Base-by-base conservation (phyloP, 2,113 vertebrate species). In the Damaliscus lunatus region DNA sequence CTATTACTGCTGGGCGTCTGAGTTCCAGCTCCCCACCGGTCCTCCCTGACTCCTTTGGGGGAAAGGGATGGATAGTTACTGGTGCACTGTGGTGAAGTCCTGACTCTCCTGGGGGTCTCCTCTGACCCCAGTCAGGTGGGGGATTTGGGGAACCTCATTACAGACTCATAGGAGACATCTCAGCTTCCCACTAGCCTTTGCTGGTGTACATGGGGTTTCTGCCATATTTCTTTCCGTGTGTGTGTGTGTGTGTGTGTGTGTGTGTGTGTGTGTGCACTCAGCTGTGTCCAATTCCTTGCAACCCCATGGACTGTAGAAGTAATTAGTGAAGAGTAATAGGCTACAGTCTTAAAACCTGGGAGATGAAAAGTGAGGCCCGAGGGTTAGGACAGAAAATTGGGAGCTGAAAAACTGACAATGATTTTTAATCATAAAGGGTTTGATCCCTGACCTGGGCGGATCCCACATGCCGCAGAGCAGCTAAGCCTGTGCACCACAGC, bases 381-480 rank as follows among this genome's bases (percentile, higher is more conserved):
- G 17, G 89, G 74, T 93, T 89, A 23, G 62, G n/a, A 50, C 4
- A 46, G 50, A 27, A 59, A 59, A 80, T 5, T 13, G 43, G 59
- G 50, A 40, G 60, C 80, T 90, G 59, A 36, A 88, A 88, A 80
- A 74, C 14, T 67, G 27, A n/a, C 90, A 98, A 62, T 10, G 21
- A 13, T n/a, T 67, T 19, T 33, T 27, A 78, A 82, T 78, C 40
- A 48, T 62, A 84, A 80, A 96, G 43, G 36, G 23, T 77, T 7
- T 77, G 10, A 77, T 27, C 71, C 71, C 71, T 77, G 36, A 43
- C 71, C 71, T 74, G 71, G 71, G 71, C 7, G 36, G 23, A 27
- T 43, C 36, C 36, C 71, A 43, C 36, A 3, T 2, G 71, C 71
- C 3, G 0, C 0, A 0, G 12, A 14, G 36, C 71, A 27, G 2